phyloP scores from a whole-genome alignment of 2,888 invertebrate species.

The Ophioninae sp. region DNA sequence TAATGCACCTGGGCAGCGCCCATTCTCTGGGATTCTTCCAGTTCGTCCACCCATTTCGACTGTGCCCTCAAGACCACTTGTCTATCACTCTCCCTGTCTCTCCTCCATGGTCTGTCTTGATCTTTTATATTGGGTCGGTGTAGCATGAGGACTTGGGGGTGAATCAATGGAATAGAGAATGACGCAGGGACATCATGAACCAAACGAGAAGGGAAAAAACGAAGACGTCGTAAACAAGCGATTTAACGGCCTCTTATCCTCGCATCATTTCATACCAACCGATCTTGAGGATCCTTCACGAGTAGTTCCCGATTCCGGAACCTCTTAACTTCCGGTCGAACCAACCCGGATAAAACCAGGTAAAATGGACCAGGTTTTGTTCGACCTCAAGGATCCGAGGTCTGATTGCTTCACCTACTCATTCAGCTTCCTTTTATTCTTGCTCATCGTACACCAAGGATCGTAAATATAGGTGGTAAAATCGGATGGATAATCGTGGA shows the following conservation, averaged over 20 bases:
- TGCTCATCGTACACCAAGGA: conserved; percentile 1
- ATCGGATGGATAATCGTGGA: background rate
- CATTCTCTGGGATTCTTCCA: conserved; percentile 39
- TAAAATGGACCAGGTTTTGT: background rate
- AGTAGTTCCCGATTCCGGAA: conserved; percentile 40
- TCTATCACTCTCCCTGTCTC: background rate
- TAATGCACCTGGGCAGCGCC: conserved; percentile 39
- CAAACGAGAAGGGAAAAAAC: background rate
- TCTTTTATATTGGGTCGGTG: conserved; percentile 40
- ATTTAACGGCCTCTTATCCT: conserved; percentile 70
- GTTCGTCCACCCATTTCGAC: conserved; percentile 46
- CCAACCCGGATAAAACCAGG: conserved; percentile 64
- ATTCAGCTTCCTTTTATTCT: background rate
- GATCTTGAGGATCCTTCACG: conserved; percentile 37
- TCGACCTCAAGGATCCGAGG: background rate
- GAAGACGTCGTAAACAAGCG: conserved; percentile 54
- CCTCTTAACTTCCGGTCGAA: conserved; percentile 50
- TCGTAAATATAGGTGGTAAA: conserved; percentile 14
- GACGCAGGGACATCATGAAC: conserved; percentile 17
- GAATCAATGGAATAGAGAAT: background rate
- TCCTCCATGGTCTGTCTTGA: background rate
- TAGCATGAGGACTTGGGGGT: conserved; percentile 9
- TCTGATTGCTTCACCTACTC: background rate
- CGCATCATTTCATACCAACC: conserved; percentile 75
- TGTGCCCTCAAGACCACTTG: conserved; percentile 9